A percentile compares a stretch with the other conserved stretches of the same genome.
Conservation (phyloP, 2,113 vertebrate species). For the Gracilinanus agilis region DNA sequence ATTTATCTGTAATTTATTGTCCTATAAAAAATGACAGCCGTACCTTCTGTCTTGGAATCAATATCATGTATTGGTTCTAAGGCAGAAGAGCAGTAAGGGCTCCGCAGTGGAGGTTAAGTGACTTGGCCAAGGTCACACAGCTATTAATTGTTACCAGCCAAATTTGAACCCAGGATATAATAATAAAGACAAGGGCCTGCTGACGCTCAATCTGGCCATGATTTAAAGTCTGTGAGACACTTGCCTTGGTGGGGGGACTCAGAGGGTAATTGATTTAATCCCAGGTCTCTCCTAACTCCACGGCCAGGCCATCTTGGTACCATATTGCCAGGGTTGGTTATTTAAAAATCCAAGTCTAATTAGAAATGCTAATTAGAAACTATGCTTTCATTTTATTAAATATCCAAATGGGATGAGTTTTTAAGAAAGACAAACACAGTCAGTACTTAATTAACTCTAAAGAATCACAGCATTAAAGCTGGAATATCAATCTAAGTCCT, state of each 20-base stretch:
- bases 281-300: background rate
- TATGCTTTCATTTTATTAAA: background rate
- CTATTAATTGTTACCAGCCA: fast-evolving
- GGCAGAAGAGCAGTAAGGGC: too few relatives aligned
- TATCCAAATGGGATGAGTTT: background rate
- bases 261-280: background rate
- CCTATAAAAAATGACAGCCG: too few relatives aligned
- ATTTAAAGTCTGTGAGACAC: background rate
- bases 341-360: background rate
- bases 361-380: background rate
- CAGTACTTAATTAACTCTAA: background rate
- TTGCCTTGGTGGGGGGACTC: background rate
- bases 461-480: background rate
- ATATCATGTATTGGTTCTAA: too few relatives aligned
- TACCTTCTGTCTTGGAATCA: too few relatives aligned
- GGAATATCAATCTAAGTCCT: background rate
- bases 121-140: background rate
- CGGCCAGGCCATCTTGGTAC: too few relatives aligned
- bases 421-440: background rate
- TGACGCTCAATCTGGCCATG: too few relatives aligned
- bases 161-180: too few relatives aligned
- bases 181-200: too few relatives aligned
- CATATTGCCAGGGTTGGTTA: background rate
- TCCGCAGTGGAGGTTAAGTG: too few relatives aligned
- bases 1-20: background rate